Evolutionary conservation across 2,888 invertebrate genomes (phyloP), one percentile per base, ranked within the genome.

Genomic region (Chymomyza procnemis): DNA sequence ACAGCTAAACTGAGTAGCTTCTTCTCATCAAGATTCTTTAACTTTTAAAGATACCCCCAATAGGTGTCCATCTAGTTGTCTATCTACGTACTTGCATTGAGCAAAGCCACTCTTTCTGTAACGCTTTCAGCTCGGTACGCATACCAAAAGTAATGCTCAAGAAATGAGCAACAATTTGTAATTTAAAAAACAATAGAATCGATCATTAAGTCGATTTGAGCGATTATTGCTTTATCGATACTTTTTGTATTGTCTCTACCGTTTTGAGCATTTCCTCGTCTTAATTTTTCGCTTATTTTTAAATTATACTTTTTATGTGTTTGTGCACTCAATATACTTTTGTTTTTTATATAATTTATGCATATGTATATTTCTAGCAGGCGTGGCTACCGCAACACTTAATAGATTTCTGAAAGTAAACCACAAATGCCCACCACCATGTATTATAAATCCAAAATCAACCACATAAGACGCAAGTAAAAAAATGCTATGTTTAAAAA

Each of bases 331-430:
- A 9, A 41, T 62, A 56, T 61, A 60, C 64, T 63, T 52, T 58
- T 22, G 61, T 48, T 57, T 34, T 65, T n/a, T n/a, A n/a, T n/a
- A 65, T 66, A 67, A 66, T 70, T 60, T 72, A 66, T 68, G 62
- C 69, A 64, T 78, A 66, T 74, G 57, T 82, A 66, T 79, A 75
- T 78, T 89, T 89, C 74, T 89, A 90, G 90, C 82, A 86, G 80
- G 74, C 87, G 88, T 80, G 90, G 85, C 75, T 89, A 85, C 78
- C 89, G 88, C 76, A 85, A 89, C 79, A 89, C 77, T 82, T 88
- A 80, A 81, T 88, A 87, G 88, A 85, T 81, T 89, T 88, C 79
- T 87, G 85, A 79, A 72, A 57, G 46, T 41, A 30, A 54, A 9
- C 52, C 48, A 54, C 50, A 58, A 58, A 56, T 14, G 16, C 21